phyloP scores from a whole-genome alignment of 2,888 invertebrate species.

The Oligia fasciuncula region DNA sequence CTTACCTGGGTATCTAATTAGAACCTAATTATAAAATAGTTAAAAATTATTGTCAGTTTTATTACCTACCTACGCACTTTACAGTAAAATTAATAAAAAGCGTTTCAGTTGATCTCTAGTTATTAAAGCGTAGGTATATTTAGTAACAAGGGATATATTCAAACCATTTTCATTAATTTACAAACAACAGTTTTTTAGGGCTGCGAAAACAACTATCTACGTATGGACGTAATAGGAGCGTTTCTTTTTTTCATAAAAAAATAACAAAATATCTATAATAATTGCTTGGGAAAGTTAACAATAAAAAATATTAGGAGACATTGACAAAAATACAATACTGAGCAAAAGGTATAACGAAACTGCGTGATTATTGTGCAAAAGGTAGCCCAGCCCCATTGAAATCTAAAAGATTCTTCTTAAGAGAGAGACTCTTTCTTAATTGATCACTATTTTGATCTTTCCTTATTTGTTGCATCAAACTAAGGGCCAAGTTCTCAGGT shows the following conservation, averaged over 20 bases:
- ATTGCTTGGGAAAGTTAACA: background rate
- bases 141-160: background rate
- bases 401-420: conserved; percentile 24
- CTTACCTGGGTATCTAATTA: background rate
- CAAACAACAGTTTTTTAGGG: background rate
- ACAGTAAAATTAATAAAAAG: background rate
- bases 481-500: conserved; percentile 61
- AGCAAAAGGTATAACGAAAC: background rate
- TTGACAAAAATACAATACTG: background rate
- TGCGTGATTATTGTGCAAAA: background rate
- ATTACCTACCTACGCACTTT: background rate
- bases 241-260: background rate
- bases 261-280: background rate
- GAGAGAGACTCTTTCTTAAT: background rate
- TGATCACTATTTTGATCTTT: conserved; percentile 32
- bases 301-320: background rate
- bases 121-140: background rate
- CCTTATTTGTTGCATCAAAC: conserved; percentile 47
- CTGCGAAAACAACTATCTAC: background rate
- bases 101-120: background rate
- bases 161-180: background rate
- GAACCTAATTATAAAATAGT: background rate
- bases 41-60: background rate
- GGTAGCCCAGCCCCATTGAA: background rate
- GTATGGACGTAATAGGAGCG: background rate